A percentile compares a stretch with the other conserved stretches of the same genome.
phyloP scores from a whole-genome alignment of 2,888 invertebrate species.

The Sarcophaga carnaria region DNA sequence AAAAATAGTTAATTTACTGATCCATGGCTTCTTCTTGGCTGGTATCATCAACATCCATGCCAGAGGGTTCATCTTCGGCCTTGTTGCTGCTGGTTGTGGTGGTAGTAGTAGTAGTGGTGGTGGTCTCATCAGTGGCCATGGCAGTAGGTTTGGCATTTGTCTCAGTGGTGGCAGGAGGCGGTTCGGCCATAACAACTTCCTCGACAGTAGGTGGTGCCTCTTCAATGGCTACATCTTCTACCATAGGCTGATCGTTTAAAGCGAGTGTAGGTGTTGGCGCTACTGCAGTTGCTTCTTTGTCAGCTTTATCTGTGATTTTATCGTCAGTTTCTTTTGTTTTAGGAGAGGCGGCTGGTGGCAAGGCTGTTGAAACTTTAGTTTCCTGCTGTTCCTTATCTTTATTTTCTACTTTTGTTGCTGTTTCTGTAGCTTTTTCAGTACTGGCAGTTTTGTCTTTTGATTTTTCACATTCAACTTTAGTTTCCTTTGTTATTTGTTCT shows the following conservation, averaged over 20 bases:
- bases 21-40: constrained; percentile 81
- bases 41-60: constrained; percentile 81
- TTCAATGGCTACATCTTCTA: constrained; percentile 74
- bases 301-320: neutral
- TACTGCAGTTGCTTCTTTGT: constrained; percentile 33
- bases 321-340: constrained; percentile 56
- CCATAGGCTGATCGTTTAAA: constrained; percentile 78
- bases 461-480: constrained; percentile 42
- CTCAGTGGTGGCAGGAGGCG: constrained; percentile 65
- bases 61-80: constrained; percentile 78
- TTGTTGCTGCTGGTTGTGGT: constrained; percentile 69
- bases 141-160: constrained; percentile 35
- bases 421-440: constrained; percentile 10
- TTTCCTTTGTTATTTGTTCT: constrained; percentile 71
- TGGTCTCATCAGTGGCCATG: constrained; percentile 71
- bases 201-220: constrained; percentile 72
- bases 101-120: constrained; percentile 53
- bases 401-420: constrained; percentile 15
- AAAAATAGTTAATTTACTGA: constrained; percentile 75
- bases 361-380: constrained; percentile 35
- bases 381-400: constrained; percentile 37
- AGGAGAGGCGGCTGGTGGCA: constrained; percentile 24
- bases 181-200: constrained; percentile 79
- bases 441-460: constrained; percentile 44
- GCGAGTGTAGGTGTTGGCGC: constrained; percentile 72